Conservation (phyloP, 2,797 vertebrate genomes). For the Microctenopoma steveboyesi region DNA sequence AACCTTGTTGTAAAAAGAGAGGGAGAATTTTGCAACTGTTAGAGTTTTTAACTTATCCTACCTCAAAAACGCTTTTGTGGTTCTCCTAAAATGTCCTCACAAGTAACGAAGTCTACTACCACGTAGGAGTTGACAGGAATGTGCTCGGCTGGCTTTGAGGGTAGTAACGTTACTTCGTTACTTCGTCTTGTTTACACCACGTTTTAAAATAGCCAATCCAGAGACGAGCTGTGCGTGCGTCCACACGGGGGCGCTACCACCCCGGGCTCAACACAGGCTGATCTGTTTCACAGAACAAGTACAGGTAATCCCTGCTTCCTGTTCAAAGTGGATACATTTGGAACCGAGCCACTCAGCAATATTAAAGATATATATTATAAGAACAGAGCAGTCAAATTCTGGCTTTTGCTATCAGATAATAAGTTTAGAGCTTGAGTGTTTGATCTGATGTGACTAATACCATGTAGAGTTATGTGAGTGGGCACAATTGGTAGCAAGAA, state of each 20-base stretch:
- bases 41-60: slow-evolving; percentile 18
- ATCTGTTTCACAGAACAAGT: background rate
- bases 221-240: background rate
- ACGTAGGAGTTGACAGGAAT: too few relatives aligned
- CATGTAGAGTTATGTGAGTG: slow-evolving; percentile 1
- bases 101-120: background rate
- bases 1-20: background rate
- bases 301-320: too few relatives aligned
- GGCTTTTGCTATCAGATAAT: background rate
- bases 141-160: background rate
- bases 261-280: background rate
- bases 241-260: slow-evolving; percentile 31
- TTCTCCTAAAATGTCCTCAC: background rate
- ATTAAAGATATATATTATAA: too few relatives aligned
- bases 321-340: too few relatives aligned
- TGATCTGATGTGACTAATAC: slow-evolving; percentile 36
- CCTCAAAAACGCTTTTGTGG: slow-evolving; percentile 5
- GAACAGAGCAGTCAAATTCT: background rate
- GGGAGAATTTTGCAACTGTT: too few relatives aligned
- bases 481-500: slow-evolving; percentile 6
- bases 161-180: too few relatives aligned
- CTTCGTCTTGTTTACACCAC: background rate
- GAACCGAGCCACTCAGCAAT: too few relatives aligned
- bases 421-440: slow-evolving; percentile 20
- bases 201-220: slow-evolving; percentile 52